Base-by-base conservation (phyloP, 2,113 vertebrate species). In the Dicrurus megarhynchus region DNA sequence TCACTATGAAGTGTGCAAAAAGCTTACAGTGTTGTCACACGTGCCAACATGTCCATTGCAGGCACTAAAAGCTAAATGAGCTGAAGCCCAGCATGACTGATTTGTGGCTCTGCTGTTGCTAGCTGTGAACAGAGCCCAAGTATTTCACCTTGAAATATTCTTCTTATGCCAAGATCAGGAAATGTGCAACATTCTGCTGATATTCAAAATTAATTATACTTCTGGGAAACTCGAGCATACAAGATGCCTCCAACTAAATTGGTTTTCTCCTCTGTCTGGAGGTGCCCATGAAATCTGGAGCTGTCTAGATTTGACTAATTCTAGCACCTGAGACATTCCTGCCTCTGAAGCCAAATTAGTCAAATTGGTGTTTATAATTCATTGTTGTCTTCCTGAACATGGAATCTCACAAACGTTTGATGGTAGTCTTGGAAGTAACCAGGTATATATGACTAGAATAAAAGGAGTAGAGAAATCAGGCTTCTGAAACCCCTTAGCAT, bases 21-120 rank as follows among this genome's bases (percentile, higher is more conserved):
- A 68, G 6, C n/a, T 44, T 23, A 16, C 1, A 30, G 20, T 41
- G 16, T 5, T 75, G 11, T 47, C 30, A 86, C 59, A 56, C 0
- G 0, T 60, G n/a, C 27, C 39, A 63, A 3, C 0, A 0, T 59
- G 59, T 64, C 17, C 41, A 16, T 1, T 57, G 23, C 23, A 81
- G 86, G 18, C 32, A 42, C 32, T 32, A 24, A 76, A 61, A 78
- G 13, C 22, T 67, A n/a, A 90, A 56, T 39, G 44, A 61, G 16
- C 20, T 83, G 49, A 86, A 83, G 49, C 13, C 32, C 37, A 90
- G 35, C 21, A 22, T 19, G 60, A 44, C 30, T 57, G 28, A 46
- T 63, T 47, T 68, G 44, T 33, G 33, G 35, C 52, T 93, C n/a
- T 78, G 26, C 42, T 86, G 13, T 52, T 1, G 0, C 18, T 55